Base-by-base conservation (phyloP, 2,888 invertebrate species). In the Podabrus alpinus region DNA sequence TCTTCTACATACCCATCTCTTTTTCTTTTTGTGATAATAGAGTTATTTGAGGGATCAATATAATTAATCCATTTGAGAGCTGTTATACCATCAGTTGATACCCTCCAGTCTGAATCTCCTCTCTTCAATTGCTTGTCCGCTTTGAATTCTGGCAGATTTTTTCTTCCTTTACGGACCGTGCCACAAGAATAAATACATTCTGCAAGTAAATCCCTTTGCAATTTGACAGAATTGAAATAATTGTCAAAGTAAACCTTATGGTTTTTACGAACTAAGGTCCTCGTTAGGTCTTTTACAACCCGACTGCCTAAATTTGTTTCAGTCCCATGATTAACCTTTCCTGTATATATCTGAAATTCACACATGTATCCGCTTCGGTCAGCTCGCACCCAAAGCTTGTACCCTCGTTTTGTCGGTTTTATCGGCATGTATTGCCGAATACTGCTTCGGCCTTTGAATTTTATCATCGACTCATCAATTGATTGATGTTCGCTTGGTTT, bases 261-360 rank as follows among this genome's bases (percentile, higher is more conserved):
- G n/a, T n/a, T n/a, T n/a, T n/a, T n/a, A n/a, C n/a, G n/a, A 17
- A 25, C 74, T 3, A 72, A 19, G 5, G 29, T 15, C 59, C 71
- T 25, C 11, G 77, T 68, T 19, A 76, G 59, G 21, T 77, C 67
- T 25, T 5, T 29, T 21, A 77, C 68, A 66, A 74, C 72, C 11
- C 74, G 9, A 1, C 9, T 1, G n/a, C 76, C 73, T 59, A 73
- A 71, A 10, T 73, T 25, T 82, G 77, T 85, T 84, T 74, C 73
- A 82, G 72, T 81, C 84, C 21, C 21, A 77, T 79, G 13, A 19
- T 66, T 59, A 24, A 69, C 17, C 79, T 86, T 87, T 9, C 84
- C 82, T n/a, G 79, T 81, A 70, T 82, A 81, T 19, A 83, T 79
- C 60, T 83, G 78, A 78, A 84, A 83, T n/a, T 60, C 9, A 13